Base-by-base conservation (phyloP, 2,888 invertebrate species). In the Deilephila elpenor region DNA sequence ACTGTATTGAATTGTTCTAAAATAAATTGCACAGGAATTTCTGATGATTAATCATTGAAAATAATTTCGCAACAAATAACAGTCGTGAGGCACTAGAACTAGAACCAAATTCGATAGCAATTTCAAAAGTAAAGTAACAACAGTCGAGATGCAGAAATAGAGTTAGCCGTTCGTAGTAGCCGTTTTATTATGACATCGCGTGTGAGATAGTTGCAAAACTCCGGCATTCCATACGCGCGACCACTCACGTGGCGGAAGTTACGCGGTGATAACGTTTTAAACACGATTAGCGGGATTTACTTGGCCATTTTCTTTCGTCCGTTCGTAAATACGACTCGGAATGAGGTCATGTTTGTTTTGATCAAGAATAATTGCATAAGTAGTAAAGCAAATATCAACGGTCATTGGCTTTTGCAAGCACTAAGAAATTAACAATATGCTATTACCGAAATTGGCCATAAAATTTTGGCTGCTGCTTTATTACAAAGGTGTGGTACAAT, bases 231-330 rank as follows among this genome's bases (percentile, higher is more conserved):
- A 74, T 72, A 71, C 71, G 72, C 70, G 72, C 62, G 62, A 74
- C 76, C 78, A 74, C 76, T 75, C 77, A 75, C 71, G 77, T 60
- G 51, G 56, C 78, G 78, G 84, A 80, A 78, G 82, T 81, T 78
- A 76, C 76, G 59, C 71, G 78, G 74, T 75, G 78, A 82, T 78
- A 82, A 80, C 75, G 60, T 75, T 73, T 67, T 64, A 64, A 64
- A 74, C 70, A 74, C 74, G 73, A 76, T 76, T 75, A 75, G 75
- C 72, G 70, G 75, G 62, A 19, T 59, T 34, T 25, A 64, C 64
- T 64, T 64, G 44, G 37, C 64, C 44, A n/a, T 64, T 64, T 44
- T 64, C 11, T 44, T 44, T 44, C 20, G 44, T 8, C 20, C 14
- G 34, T n/a, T 34, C 34, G 37, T 64, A 64, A 64, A 64, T 44